Evolutionary conservation across 30 jellyfish, hydroid and myxozoan species (phyloP).

Genomic region (Morbakka virulenta): DNA sequence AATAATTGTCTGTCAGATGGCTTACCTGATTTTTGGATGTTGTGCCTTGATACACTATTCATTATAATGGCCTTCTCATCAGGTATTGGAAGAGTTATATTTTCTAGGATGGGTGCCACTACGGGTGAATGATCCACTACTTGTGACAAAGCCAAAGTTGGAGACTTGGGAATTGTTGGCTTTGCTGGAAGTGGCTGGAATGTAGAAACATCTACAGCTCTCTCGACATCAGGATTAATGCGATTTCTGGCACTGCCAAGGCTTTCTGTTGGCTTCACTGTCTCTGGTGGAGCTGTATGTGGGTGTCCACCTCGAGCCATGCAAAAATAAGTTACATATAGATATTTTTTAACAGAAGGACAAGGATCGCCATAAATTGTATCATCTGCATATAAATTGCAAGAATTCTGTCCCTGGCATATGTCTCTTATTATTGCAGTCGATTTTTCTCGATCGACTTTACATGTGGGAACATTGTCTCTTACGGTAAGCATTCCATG

Average conservation of each 20-base stretch:
- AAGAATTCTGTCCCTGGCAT: slow-evolving; percentile 86
- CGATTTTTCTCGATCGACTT: slow-evolving; percentile 65
- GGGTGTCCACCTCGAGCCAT: slow-evolving; percentile 42
- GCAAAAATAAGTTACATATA: slow-evolving; percentile 90
- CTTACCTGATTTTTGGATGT: background rate
- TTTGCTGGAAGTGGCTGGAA: no score
- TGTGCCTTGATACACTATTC: background rate
- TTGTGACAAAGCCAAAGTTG: background rate
- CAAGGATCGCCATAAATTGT: slow-evolving; percentile 89
- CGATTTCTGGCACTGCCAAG: background rate
- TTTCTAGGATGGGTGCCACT: background rate
- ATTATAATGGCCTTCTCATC: background rate
- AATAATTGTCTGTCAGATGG: no score
- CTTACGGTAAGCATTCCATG: slow-evolving; percentile 77
- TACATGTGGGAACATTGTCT: slow-evolving; percentile 83
- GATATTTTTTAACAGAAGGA: slow-evolving; percentile 69
- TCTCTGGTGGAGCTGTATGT: background rate
- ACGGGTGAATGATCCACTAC: background rate
- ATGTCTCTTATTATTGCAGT: slow-evolving; percentile 82
- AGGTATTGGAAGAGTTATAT: background rate
- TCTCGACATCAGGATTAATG: background rate
- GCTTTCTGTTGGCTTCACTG: background rate
- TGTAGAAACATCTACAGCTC: no score
- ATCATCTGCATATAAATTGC: slow-evolving; percentile 80
- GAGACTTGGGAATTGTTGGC: background rate